Evolutionary conservation across 2,888 invertebrate species (phyloP).

Genomic region (Aphodius sticticus): DNA sequence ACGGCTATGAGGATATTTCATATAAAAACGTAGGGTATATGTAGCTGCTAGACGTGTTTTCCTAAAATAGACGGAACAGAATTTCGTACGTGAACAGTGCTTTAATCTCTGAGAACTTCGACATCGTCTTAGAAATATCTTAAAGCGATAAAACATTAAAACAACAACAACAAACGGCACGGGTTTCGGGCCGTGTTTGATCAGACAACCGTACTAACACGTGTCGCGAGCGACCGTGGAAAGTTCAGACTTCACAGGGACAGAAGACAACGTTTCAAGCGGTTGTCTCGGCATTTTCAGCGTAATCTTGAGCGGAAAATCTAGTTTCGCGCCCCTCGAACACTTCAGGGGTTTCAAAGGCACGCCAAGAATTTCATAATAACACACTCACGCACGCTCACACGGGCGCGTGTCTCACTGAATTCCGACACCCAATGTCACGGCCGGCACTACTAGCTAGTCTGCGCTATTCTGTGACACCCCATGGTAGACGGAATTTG

Average conservation of each 20-base stretch:
- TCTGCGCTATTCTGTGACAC: not conserved
- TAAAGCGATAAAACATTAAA: not conserved
- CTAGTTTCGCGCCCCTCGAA: not conserved
- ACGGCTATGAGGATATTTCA: too few species aligned
- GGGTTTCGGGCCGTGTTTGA: not conserved
- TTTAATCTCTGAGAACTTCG: too few species aligned
- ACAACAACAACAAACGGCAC: not conserved
- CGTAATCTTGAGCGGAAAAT: not conserved
- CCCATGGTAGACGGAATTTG: not conserved
- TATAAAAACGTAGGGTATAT: too few species aligned
- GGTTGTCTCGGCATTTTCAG: constrained; percentile 7
- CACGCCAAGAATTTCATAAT: constrained; percentile 18
- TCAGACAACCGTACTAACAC: not conserved
- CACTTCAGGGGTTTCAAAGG: not conserved
- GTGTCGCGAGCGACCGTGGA: not conserved
- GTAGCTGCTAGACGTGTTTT: too few species aligned
- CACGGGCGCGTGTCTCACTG: not conserved
- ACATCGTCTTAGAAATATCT: too few species aligned
- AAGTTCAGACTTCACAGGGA: too few species aligned
- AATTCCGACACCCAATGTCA: not conserved
- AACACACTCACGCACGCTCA: not conserved
- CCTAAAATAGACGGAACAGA: too few species aligned
- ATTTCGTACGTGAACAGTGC: too few species aligned
- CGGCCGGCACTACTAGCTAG: constrained; percentile 5
- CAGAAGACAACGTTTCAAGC: not conserved